Conservation (phyloP, 2,888 invertebrate species). For the Omphaloscelis lunosa region DNA sequence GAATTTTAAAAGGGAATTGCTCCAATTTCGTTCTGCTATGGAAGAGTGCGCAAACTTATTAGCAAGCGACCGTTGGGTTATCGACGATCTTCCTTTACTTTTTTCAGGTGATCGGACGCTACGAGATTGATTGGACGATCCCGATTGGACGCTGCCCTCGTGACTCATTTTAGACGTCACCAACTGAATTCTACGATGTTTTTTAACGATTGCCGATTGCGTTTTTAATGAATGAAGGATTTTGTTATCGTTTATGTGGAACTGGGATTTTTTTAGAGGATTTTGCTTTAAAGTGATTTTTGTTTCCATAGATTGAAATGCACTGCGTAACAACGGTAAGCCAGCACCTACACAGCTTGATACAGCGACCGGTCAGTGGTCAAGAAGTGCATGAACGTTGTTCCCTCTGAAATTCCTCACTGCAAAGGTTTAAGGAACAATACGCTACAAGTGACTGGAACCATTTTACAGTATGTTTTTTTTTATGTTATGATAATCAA, state of each 20-base stretch:
- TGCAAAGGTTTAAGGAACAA: no score
- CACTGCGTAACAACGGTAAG: neutral
- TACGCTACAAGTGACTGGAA: neutral
- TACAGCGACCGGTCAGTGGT: neutral
- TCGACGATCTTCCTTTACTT: constrained; percentile 83
- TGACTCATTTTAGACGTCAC: constrained; percentile 81
- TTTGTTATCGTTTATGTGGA: constrained; percentile 19
- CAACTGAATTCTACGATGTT: constrained; percentile 51
- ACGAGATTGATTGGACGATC: constrained; percentile 84
- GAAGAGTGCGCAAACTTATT: constrained; percentile 89
- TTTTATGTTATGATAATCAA: neutral
- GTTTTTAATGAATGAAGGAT: constrained; percentile 57
- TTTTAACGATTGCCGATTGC: constrained; percentile 53
- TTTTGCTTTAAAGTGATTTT: neutral
- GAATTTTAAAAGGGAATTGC: constrained; percentile 76
- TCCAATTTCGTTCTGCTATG: constrained; percentile 86
- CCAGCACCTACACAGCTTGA: neutral
- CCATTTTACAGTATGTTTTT: neutral
- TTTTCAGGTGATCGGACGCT: constrained; percentile 83
- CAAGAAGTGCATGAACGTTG: neutral
- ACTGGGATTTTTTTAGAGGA: neutral
- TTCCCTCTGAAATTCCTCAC: neutral
- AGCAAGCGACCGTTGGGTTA: constrained; percentile 75
- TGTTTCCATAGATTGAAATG: neutral
- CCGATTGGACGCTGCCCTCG: constrained; percentile 80